Conservation (phyloP, 2,797 vertebrate genomes). For the Masticophis lateralis region DNA sequence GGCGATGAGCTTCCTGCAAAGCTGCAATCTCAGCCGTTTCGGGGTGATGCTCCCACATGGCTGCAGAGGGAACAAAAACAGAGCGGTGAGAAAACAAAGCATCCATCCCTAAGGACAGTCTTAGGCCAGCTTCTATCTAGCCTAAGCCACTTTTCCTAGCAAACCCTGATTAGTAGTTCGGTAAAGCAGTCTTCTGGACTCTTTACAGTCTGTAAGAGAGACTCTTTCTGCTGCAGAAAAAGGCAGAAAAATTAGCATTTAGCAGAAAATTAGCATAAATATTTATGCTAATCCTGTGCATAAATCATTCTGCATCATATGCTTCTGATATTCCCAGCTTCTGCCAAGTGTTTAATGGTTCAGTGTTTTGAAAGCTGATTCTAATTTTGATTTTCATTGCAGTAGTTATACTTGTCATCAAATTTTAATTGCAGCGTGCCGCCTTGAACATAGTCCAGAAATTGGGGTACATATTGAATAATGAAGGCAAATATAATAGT, state of each 20-base stretch:
- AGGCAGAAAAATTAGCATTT: no score
- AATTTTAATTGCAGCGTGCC: not conserved
- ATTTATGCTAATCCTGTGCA: not conserved
- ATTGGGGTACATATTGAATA: not conserved
- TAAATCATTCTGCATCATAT: not conserved
- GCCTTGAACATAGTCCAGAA: not conserved
- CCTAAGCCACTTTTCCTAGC: not conserved
- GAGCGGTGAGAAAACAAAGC: not conserved
- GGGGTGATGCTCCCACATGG: conserved; percentile 83
- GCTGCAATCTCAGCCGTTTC: conserved; percentile 79
- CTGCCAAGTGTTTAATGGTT: not conserved
- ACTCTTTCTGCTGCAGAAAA: not conserved
- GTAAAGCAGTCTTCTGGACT: not conserved
- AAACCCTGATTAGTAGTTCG: not conserved
- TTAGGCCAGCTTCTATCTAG: no score
- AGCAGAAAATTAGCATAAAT: no score
- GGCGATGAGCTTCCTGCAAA: conserved; percentile 75
- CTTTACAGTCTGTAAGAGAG: not conserved
- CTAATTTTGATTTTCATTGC: not conserved
- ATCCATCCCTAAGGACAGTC: not conserved
- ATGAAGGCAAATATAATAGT: not conserved
- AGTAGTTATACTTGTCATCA: not conserved
- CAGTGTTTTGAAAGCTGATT: not conserved
- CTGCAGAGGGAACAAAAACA: conserved; percentile 57
- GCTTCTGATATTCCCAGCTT: not conserved